Evolutionary conservation across 1,140 invertebrate genomes (phyloP).

Genomic region (Eupristina koningsbergeri): DNA sequence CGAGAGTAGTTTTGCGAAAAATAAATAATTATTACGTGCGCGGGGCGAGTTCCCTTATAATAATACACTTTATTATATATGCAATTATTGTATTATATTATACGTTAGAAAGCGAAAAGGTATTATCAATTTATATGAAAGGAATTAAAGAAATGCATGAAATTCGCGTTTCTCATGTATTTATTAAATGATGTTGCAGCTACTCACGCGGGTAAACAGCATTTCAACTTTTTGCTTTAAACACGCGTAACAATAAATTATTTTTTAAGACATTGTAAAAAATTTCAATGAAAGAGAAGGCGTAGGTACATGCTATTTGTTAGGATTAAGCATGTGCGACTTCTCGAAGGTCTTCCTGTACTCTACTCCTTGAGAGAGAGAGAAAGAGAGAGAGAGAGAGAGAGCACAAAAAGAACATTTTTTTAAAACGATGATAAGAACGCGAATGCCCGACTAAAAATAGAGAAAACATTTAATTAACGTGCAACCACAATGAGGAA

Average conservation of each 20-base stretch:
- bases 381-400: not conserved
- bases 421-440: not conserved
- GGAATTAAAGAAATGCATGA: not conserved
- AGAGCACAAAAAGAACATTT: not conserved
- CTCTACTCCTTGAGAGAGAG: not conserved
- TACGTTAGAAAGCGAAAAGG: not conserved
- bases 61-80: not conserved
- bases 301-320: not conserved
- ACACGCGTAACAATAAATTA: not conserved
- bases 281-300: not conserved
- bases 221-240: not conserved
- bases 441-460: no score
- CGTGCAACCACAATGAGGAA: no score
- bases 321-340: not conserved
- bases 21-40: slow-evolving; percentile 5
- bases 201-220: not conserved
- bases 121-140: not conserved
- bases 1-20: not conserved
- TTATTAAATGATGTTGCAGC: not conserved
- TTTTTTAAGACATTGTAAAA: not conserved
- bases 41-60: not conserved
- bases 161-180: not conserved
- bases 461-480: no score
- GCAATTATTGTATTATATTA: not conserved
- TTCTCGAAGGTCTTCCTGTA: not conserved